Base-by-base conservation (phyloP, 64 coral and sea anemone species). In the Montipora efflorescens region DNA sequence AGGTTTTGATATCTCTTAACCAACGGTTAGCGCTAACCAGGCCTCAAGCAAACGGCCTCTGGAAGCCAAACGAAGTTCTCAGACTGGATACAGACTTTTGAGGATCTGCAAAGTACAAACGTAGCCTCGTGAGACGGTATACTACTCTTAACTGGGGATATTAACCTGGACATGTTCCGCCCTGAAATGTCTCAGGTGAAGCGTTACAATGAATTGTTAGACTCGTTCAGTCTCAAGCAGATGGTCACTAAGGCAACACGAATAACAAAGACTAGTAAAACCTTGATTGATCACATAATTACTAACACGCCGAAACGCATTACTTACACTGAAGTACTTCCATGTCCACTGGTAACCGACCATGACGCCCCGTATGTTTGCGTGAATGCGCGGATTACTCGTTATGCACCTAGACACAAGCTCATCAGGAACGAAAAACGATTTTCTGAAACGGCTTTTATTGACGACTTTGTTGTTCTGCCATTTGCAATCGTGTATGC, bases 261-360 rank as follows among this genome's bases (percentile, higher is more conserved):
- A 36, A 36, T 36, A 36, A 36, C 36, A 2, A 36, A 36, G 36
- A 36, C 36, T 36, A 36, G 36, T 15, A 74, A 58, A 57, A 94
- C 86, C 18, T 67, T 89, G 19, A 94, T 82, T 71, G 85, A 94
- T 80, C 92, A 94, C 69, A 78, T 94, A 47, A 94, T 94, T 28
- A 94, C 92, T 18, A 94, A 94, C 86, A 47, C 71, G 49, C 85
- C 77, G 9, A 87, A 85, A 75, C 14, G 62, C 75, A 73, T 88
- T 25, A 87, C 91, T 48, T 67, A 88, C 83, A 66, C 73, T 61
- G 91, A 93, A 46, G 83, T 93, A 62, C 83, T 84, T 47, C 74
- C 82, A 20, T 79, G 74, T 79, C 82, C 91, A 55, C 48, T 45
- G 50, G 46, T 92, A 49, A 75, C 80, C 69, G 80, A 92, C 47